Conservation (phyloP, 2,888 invertebrate species). For the Notodonta ziczac region DNA sequence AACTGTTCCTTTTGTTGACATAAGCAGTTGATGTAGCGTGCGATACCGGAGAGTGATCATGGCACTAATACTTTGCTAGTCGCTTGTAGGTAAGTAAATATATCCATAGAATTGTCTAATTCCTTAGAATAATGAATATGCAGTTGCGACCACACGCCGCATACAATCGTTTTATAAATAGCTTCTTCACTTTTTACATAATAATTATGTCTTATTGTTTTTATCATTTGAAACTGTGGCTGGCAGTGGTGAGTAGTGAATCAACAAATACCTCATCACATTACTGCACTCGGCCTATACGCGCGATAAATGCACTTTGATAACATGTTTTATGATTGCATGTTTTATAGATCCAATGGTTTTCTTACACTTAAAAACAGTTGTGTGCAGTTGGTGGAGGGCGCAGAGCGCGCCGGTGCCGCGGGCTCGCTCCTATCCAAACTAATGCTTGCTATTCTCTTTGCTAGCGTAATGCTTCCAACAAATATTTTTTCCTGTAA, state of each 20-base stretch:
- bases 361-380: neutral
- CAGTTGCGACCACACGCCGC: neutral
- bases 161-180: neutral
- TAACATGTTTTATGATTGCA: slow-evolving; percentile 35
- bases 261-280: neutral
- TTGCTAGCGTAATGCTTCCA: neutral
- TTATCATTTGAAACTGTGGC: neutral
- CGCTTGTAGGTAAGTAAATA: neutral
- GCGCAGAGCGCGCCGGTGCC: neutral
- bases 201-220: neutral
- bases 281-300: neutral
- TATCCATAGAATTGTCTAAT: neutral
- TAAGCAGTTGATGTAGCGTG: neutral
- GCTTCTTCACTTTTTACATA: neutral
- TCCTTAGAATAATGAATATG: neutral
- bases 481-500: slow-evolving; percentile 37
- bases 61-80: neutral
- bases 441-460: neutral
- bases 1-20: slow-evolving; percentile 18
- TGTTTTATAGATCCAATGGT: slow-evolving; percentile 15
- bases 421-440: too few relatives aligned
- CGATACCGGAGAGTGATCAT: neutral
- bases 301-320: slow-evolving; percentile 31
- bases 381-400: neutral
- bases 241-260: neutral